Evolutionary conservation across 2,888 invertebrate genomes (phyloP).

Genomic region (Orthonevra nobilis): DNA sequence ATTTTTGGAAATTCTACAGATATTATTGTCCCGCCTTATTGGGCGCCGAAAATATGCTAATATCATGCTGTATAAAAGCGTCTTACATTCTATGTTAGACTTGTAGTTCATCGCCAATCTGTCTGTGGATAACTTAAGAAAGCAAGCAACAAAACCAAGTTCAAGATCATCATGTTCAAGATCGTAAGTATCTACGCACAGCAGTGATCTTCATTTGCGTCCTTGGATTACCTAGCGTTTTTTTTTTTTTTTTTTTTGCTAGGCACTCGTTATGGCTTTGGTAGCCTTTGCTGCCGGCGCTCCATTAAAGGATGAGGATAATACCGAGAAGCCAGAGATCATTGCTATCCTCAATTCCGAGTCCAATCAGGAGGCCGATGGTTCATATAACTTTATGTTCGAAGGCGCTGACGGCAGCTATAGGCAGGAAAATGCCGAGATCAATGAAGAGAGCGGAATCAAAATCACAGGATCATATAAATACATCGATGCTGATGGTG

Average conservation of each 20-base stretch:
- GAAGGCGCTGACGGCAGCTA: conserved; percentile 76
- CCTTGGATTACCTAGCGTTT: no score
- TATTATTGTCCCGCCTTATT: conserved; percentile 21
- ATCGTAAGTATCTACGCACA: conserved; percentile 72
- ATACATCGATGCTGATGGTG: conserved; percentile 76
- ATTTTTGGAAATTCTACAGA: conserved; percentile 19
- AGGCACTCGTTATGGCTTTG: conserved; percentile 52
- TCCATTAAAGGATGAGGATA: conserved; percentile 70
- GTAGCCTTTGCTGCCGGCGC: conserved; percentile 74
- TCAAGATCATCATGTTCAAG: no score
- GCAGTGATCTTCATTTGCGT: no score
- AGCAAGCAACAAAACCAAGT: conserved; percentile 39
- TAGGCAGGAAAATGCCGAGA: conserved; percentile 76
- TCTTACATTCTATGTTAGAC: conserved; percentile 24
- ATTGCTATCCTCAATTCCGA: conserved; percentile 76
- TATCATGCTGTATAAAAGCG: conserved; percentile 52
- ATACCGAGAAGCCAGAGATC: conserved; percentile 72
- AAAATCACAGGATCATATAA: conserved; percentile 77
- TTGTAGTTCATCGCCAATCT: conserved; percentile 42
- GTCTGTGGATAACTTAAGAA: conserved; percentile 35
- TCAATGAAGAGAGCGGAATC: conserved; percentile 74
- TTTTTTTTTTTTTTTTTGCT: no score
- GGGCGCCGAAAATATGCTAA: conserved; percentile 38
- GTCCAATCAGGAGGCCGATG: conserved; percentile 75
- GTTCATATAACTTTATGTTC: conserved; percentile 77